Conservation (phyloP, 2,888 invertebrate species). For the Brachyopa scutellaris region DNA sequence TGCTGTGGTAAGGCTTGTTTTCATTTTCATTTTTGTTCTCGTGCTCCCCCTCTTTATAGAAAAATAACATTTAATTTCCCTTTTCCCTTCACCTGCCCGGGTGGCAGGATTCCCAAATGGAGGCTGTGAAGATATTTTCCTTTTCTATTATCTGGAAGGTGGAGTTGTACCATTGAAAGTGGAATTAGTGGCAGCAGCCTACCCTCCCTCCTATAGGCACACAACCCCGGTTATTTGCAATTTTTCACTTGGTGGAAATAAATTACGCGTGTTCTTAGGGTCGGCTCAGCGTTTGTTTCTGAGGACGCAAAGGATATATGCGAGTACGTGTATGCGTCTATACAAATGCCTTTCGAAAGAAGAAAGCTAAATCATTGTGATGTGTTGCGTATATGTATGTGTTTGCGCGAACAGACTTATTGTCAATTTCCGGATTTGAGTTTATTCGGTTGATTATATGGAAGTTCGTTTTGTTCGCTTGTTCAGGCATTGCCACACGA, state of each 20-base stretch:
- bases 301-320: too few species aligned
- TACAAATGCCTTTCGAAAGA: neutral
- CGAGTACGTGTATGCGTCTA: too few species aligned
- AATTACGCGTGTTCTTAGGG: constrained; percentile 29
- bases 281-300: neutral
- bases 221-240: constrained; percentile 5
- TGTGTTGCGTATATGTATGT: constrained; percentile 28
- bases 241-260: constrained; percentile 38
- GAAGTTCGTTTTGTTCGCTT: neutral
- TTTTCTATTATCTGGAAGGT: constrained; percentile 7
- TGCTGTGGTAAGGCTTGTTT: constrained; percentile 9
- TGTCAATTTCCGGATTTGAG: constrained; percentile 57
- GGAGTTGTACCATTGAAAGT: neutral
- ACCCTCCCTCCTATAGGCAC: too few species aligned
- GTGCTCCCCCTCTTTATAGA: neutral
- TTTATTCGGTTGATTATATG: constrained; percentile 40
- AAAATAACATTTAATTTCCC: constrained; percentile 19
- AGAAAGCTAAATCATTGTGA: constrained; percentile 19
- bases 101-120: constrained; percentile 1
- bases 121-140: constrained; percentile 1
- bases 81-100: constrained; percentile 11
- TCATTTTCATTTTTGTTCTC: neutral
- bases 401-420: constrained; percentile 23
- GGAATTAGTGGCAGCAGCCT: neutral
- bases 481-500: neutral